phyloP scores from a whole-genome alignment of 2,113 vertebrate species.

The Austrofundulus limnaeus region DNA sequence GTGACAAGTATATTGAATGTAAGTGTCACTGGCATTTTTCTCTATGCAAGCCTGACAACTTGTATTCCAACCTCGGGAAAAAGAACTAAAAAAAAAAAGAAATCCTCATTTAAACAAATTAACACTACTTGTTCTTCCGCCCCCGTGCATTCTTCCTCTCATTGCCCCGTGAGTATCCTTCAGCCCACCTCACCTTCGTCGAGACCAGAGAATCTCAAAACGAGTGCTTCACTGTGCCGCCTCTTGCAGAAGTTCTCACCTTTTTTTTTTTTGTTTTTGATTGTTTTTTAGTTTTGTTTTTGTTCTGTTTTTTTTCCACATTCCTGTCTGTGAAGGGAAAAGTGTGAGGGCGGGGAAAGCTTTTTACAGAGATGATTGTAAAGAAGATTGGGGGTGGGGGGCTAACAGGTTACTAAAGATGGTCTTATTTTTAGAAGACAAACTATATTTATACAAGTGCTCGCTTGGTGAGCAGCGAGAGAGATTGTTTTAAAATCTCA shows the following conservation, averaged over 20 bases:
- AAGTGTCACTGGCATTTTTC: conserved; percentile 59
- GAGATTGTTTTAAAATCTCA: conserved; percentile 78
- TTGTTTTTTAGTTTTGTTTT: conserved; percentile 48
- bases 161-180: conserved; percentile 39
- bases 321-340: conserved; percentile 45
- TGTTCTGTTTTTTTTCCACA: conserved; percentile 29
- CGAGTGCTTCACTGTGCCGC: conserved; percentile 68
- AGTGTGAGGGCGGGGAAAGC: conserved; percentile 43
- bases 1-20: conserved; percentile 49
- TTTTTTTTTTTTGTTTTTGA: conserved; percentile 45
- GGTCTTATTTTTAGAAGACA: conserved; percentile 74
- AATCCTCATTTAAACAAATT: conserved; percentile 27
- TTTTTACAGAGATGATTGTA: conserved; percentile 63
- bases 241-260: conserved; percentile 43
- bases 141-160: conserved; percentile 45
- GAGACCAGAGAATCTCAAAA: conserved; percentile 48
- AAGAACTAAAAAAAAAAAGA: conserved; percentile 26
- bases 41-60: conserved; percentile 63
- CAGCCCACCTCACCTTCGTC: conserved; percentile 39
- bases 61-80: conserved; percentile 48
- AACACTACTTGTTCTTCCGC: conserved; percentile 63
- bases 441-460: conserved; percentile 77
- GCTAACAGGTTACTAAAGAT: conserved; percentile 61
- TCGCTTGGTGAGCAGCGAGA: conserved; percentile 51
- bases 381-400: conserved; percentile 36